phyloP scores from a whole-genome alignment of 2,888 invertebrate genomes.

The Callyntrura guangdongensis region DNA sequence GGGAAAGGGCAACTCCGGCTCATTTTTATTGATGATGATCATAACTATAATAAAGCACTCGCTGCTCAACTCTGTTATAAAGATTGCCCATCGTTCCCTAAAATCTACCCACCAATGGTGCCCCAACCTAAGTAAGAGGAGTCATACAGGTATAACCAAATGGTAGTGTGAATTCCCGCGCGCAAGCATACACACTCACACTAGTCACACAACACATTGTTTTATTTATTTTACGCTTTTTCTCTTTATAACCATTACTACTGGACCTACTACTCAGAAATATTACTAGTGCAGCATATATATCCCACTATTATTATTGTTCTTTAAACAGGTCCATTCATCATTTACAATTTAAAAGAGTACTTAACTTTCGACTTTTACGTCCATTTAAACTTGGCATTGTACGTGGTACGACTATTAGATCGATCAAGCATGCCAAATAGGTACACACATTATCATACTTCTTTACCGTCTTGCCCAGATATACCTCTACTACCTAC shows the following conservation, averaged over 20 bases:
- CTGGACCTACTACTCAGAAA: constrained; percentile 8
- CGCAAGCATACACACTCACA: constrained; percentile 13
- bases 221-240: constrained; percentile 70
- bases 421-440: constrained; percentile 41
- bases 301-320: constrained; percentile 57
- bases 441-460: background rate
- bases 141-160: too few relatives aligned
- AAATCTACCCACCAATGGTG: constrained; percentile 31
- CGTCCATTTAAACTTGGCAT: constrained; percentile 31
- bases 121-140: too few relatives aligned
- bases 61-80: background rate
- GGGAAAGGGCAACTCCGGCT: constrained; percentile 79
- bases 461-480: too few relatives aligned
- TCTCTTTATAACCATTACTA: background rate
- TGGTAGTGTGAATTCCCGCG: too few relatives aligned
- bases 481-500: background rate
- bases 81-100: constrained; percentile 22
- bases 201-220: too few relatives aligned
- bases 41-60: constrained; percentile 5
- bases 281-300: too few relatives aligned
- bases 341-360: constrained; percentile 70
- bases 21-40: constrained; percentile 80
- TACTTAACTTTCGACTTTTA: constrained; percentile 35
- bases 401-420: constrained; percentile 25
- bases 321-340: constrained; percentile 83